These are phyloP conservation scores for Sussaba pulchella DNA, from an alignment of 2,888 invertebrate genomes.

Conservation along the genomic window DNA sequence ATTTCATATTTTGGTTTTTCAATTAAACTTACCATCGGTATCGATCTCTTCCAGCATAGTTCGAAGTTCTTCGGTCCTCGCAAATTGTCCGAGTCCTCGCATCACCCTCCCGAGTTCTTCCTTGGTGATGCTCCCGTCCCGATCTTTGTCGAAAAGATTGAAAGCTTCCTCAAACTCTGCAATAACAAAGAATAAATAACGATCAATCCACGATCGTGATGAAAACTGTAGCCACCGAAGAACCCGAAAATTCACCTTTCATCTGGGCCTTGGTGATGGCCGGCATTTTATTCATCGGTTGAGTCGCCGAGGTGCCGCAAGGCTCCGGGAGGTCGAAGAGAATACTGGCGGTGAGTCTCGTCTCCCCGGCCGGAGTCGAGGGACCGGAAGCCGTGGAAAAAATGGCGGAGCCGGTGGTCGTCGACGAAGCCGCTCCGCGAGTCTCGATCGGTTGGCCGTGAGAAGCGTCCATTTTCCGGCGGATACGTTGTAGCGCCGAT, in stretches of 20 bases:
- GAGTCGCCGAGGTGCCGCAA: conserved; percentile 72
- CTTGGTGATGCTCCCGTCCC: conserved; percentile 94
- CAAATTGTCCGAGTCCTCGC: conserved; percentile 94
- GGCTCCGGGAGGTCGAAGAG: conserved; percentile 77
- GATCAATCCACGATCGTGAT: too few species aligned
- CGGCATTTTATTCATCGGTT: conserved; percentile 80
- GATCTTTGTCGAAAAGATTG: conserved; percentile 94
- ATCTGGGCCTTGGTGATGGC: conserved; percentile 90
- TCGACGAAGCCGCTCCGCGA: conserved; percentile 65
- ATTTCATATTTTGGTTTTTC: too few species aligned
- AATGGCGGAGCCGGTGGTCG: conserved; percentile 50
- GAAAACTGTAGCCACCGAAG: background rate
- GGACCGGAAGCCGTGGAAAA: conserved; percentile 67
- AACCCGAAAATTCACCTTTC: conserved; percentile 87
- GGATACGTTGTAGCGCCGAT: conserved; percentile 47
- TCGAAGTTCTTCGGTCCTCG: conserved; percentile 93
- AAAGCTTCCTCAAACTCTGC: conserved; percentile 94
- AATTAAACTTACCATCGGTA: conserved; percentile 88
- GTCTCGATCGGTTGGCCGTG: conserved; percentile 62
- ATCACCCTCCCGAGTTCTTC: conserved; percentile 94
- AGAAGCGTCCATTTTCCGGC: conserved; percentile 63
- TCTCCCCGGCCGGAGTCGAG: conserved; percentile 63
- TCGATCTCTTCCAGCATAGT: conserved; percentile 95
- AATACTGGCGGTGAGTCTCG: conserved; percentile 72
- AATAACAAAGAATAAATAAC: conserved; percentile 68